These are phyloP conservation scores for Probosciger aterrimus DNA, from an alignment of 2,113 vertebrate genomes.

Conservation along the genomic window DNA sequence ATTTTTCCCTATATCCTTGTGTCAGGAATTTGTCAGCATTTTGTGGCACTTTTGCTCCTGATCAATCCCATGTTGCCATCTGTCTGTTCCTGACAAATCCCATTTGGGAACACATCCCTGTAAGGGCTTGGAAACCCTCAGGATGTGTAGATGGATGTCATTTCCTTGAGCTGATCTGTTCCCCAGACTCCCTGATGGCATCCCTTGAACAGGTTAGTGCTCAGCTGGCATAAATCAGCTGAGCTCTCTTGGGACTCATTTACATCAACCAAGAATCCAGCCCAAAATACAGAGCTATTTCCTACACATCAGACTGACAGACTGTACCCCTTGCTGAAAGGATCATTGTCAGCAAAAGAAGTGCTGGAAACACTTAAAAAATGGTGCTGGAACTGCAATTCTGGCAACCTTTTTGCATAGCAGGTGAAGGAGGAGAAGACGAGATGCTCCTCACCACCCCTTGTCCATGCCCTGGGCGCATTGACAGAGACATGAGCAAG, in stretches of 20 bases:
- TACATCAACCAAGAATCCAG: background rate
- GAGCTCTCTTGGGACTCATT: conserved; percentile 33
- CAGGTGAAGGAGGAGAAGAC: background rate
- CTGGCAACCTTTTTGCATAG: background rate
- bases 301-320: background rate
- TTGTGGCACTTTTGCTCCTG: background rate
- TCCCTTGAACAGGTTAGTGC: conserved; percentile 35
- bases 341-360: background rate
- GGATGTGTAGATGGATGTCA: conserved; percentile 11
- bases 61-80: conserved; percentile 5
- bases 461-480: background rate
- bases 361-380: background rate
- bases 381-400: background rate
- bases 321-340: background rate
- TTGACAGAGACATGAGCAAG: accelerated
- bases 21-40: background rate
- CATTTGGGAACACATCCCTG: background rate
- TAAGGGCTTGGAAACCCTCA: background rate
- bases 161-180: conserved; percentile 13
- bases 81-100: conserved; percentile 33
- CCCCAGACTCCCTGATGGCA: background rate
- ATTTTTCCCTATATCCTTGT: background rate
- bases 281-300: background rate
- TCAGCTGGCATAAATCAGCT: conserved; percentile 10
- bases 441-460: background rate